Evolutionary conservation across 1,140 invertebrate genomes (phyloP).

Genomic region (Streblospio benedicti): DNA sequence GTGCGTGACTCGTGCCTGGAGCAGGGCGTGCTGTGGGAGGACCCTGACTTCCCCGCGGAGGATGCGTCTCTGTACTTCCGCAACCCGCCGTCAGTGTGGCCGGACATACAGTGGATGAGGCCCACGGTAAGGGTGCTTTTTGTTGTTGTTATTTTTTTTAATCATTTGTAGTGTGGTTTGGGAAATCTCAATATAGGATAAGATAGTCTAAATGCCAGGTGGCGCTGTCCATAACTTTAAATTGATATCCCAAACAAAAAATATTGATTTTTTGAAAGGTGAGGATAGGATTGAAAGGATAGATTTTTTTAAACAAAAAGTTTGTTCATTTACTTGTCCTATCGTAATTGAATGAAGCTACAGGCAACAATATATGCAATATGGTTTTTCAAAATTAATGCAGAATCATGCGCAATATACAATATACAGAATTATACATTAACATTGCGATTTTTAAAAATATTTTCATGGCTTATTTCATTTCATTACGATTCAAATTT

Average conservation of each 20-base stretch:
- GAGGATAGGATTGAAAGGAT: neutral
- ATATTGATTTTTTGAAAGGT: too few species aligned
- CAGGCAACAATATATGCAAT: neutral
- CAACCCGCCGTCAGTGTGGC: neutral
- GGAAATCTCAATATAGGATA: too few species aligned
- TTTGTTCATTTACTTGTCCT: neutral
- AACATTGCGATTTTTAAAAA: too few species aligned
- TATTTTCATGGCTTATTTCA: too few species aligned
- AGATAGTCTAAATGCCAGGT: too few species aligned
- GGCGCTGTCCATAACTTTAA: too few species aligned
- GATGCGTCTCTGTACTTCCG: conserved; percentile 8
- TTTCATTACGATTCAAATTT: neutral
- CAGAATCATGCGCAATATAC: too few species aligned
- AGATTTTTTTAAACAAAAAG: neutral
- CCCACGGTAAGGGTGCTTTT: conserved; percentile 8
- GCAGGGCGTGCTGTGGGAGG: conserved; percentile 9
- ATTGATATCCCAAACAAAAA: too few species aligned
- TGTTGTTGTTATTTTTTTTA: neutral
- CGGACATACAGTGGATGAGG: conserved; percentile 8
- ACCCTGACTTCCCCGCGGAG: conserved; percentile 12
- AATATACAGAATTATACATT: too few species aligned
- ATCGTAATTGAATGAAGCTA: neutral
- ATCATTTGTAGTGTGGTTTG: neutral
- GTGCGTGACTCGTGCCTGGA: conserved; percentile 11
- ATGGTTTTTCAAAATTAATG: neutral